A percentile compares a stretch with the other conserved stretches of the same genome.
Conservation (phyloP, 2,113 vertebrate species). For the Hippopotamus amphibius region DNA sequence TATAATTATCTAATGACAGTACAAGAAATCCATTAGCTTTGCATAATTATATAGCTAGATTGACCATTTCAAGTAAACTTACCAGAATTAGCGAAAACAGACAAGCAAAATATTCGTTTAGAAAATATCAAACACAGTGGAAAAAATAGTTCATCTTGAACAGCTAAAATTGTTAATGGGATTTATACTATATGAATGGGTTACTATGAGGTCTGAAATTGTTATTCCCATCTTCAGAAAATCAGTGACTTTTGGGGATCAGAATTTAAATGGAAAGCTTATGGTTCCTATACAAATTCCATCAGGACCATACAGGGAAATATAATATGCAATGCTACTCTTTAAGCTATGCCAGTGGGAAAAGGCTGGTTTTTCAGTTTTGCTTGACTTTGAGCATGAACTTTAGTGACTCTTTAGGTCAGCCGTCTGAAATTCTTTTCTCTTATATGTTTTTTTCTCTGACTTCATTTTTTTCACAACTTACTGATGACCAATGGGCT, state of each 20-base stretch:
- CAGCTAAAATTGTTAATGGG: constrained; percentile 25
- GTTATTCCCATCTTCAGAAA: neutral
- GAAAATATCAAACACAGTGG: neutral
- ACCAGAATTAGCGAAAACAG: constrained; percentile 65
- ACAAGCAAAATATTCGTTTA: constrained; percentile 25
- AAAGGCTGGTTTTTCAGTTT: neutral
- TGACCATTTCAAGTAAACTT: constrained; percentile 63
- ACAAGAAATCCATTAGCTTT: constrained; percentile 72
- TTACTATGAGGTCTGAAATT: neutral
- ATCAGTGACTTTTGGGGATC: neutral
- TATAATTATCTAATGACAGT: constrained; percentile 63
- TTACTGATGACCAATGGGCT: neutral
- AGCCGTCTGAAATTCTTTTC: neutral
- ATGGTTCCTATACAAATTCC: neutral
- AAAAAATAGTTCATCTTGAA: neutral
- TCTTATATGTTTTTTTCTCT: neutral
- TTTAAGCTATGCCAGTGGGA: rapidly evolving
- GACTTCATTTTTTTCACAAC: neutral
- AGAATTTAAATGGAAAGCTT: neutral
- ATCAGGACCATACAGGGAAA: neutral
- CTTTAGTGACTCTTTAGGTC: neutral
- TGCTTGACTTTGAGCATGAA: neutral
- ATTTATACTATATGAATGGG: neutral
- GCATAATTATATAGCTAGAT: constrained; percentile 60
- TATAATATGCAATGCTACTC: rapidly evolving